Percentiles rank a stretch among this genome's conserved stretches.
These are phyloP conservation scores for Zaprionus camerounensis DNA, from an alignment of 1,140 invertebrate species.

Conservation along the genomic window DNA sequence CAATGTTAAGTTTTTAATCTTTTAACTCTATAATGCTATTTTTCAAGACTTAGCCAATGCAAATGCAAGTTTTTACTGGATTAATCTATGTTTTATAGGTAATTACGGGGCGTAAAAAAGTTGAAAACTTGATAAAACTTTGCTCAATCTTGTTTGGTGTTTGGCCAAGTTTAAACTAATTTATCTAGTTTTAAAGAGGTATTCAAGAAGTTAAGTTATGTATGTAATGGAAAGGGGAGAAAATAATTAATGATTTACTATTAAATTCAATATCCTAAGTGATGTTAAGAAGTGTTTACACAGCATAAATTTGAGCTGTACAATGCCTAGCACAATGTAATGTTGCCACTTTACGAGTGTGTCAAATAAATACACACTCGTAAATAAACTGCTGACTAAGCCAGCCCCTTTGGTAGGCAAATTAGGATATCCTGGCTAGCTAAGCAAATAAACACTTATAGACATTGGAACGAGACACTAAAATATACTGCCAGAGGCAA, in stretches of 20 bases:
- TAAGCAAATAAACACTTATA: slow-evolving; percentile 34
- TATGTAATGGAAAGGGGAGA: not conserved
- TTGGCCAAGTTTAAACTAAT: not conserved
- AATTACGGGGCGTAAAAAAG: not conserved
- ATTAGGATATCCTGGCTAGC: slow-evolving; percentile 37
- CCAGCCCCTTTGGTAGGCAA: slow-evolving; percentile 20
- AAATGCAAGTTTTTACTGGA: not conserved
- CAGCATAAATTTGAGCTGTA: slow-evolving; percentile 1
- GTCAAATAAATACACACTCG: slow-evolving; percentile 25
- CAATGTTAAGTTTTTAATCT: slow-evolving; percentile 5
- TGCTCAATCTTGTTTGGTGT: not conserved
- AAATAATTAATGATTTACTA: not conserved
- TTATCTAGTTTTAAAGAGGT: not conserved
- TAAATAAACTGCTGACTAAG: slow-evolving; percentile 31
- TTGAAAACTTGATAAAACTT: not conserved
- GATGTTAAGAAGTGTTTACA: not conserved
- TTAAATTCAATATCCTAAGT: not conserved
- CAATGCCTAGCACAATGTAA: not conserved
- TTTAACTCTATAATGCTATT: not conserved
- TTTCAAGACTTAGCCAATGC: not conserved
- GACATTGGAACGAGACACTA: slow-evolving; percentile 21
- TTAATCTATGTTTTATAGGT: not conserved
- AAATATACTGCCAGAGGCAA: slow-evolving; percentile 19
- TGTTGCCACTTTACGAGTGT: slow-evolving; percentile 19
- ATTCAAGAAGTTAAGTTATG: not conserved